phyloP scores from a whole-genome alignment of 1,140 invertebrate genomes.

The Musca domestica region DNA sequence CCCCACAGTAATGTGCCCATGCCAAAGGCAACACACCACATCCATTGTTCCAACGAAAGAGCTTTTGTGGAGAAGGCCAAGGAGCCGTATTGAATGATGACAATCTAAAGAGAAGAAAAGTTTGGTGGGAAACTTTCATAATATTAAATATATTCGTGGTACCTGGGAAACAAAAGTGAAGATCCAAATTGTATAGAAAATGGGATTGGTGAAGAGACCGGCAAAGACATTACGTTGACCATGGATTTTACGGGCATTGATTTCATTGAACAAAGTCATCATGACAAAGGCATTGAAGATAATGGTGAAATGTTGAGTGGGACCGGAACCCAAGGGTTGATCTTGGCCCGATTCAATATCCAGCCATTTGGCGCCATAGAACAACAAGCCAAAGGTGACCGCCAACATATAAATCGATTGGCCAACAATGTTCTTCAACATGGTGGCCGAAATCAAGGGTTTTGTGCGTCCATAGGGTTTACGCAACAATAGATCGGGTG shows the following conservation, averaged over 20 bases:
- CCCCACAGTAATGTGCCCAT: constrained; percentile 95
- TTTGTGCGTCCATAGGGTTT: constrained; percentile 99
- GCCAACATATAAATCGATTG: constrained; percentile 95
- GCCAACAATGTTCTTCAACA: constrained; percentile 99
- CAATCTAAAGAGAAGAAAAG: constrained; percentile 63
- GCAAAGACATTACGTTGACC: constrained; percentile 97
- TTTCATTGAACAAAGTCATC: constrained; percentile 99
- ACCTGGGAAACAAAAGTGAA: constrained; percentile 91
- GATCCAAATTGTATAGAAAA: constrained; percentile 98
- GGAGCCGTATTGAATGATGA: constrained; percentile 97
- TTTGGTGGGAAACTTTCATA: neutral
- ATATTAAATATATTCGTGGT: constrained; percentile 32
- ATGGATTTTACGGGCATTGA: constrained; percentile 99
- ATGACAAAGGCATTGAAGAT: constrained; percentile 99
- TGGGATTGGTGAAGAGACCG: constrained; percentile 95
- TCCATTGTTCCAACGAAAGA: constrained; percentile 92
- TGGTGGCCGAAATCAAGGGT: constrained; percentile 95
- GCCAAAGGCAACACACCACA: constrained; percentile 98
- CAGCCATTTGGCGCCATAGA: constrained; percentile 83
- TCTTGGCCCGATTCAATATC: constrained; percentile 88
- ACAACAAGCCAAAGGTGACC: constrained; percentile 92
- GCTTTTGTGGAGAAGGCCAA: constrained; percentile 92
- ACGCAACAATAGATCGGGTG: constrained; percentile 85
- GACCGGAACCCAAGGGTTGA: constrained; percentile 70
- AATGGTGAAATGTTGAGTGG: constrained; percentile 96